Evolutionary conservation across 2,113 vertebrate species (phyloP).

Genomic region (Malaclemys terrapin): DNA sequence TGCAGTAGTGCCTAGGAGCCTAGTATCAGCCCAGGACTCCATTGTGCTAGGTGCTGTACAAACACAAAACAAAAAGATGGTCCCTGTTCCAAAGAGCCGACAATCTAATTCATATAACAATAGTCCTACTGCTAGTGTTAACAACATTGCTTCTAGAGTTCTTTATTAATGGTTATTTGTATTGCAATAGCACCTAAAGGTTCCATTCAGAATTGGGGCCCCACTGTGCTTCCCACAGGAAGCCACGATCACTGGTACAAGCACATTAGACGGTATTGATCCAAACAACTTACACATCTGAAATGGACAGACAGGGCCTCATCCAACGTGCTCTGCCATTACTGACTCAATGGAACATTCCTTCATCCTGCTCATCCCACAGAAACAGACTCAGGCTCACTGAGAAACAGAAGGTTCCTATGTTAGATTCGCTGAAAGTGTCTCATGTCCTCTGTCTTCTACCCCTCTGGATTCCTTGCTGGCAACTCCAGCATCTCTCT

Average conservation of each 20-base stretch:
- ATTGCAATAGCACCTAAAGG: too few species aligned
- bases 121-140: too few species aligned
- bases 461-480: neutral
- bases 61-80: neutral
- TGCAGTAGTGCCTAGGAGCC: neutral
- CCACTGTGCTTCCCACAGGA: too few species aligned
- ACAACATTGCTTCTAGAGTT: too few species aligned
- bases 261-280: neutral
- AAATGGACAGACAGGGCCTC: neutral
- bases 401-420: neutral
- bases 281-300: rapidly evolving
- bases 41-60: neutral
- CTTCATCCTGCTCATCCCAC: too few species aligned
- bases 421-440: rapidly evolving
- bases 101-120: neutral
- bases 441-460: neutral
- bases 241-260: neutral
- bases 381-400: too few species aligned
- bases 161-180: too few species aligned
- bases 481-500: neutral
- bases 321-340: neutral
- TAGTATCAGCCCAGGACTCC: neutral
- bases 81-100: neutral
- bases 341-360: neutral
- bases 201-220: too few species aligned